Percentiles rank a stretch among this genome's conserved stretches.
Conservation (phyloP, 2,888 invertebrate species). For the Megalurothrips usitatus region DNA sequence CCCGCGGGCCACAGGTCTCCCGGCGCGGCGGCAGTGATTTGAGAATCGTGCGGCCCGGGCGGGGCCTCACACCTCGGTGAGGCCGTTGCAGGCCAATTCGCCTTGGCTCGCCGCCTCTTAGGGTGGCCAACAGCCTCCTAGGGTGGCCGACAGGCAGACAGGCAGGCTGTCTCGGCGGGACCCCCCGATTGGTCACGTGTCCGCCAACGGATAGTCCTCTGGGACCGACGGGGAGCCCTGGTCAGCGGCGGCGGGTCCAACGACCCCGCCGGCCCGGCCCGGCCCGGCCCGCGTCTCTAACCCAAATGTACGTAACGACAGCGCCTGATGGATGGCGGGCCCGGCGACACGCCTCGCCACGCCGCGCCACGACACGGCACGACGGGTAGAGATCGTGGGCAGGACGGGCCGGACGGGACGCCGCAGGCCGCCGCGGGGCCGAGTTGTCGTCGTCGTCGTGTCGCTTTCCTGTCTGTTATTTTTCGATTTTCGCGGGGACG, state of each 20-base stretch:
- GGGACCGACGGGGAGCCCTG: background rate
- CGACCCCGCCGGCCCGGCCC: background rate
- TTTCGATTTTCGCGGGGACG: too few species aligned
- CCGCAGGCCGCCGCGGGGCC: background rate
- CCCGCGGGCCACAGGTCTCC: background rate
- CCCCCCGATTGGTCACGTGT: too few species aligned
- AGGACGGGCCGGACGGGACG: background rate
- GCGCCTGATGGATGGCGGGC: background rate
- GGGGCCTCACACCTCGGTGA: background rate
- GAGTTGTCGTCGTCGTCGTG: too few species aligned
- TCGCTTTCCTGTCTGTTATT: background rate
- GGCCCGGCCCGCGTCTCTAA: background rate
- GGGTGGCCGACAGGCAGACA: background rate
- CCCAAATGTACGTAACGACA: constrained; percentile 8
- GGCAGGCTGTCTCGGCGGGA: background rate
- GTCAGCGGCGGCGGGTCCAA: background rate
- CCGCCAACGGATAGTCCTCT: too few species aligned
- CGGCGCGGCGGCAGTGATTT: background rate
- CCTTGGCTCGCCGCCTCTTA: background rate
- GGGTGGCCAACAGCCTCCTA: background rate
- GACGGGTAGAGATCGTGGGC: background rate
- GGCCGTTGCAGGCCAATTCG: background rate
- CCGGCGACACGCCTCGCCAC: background rate
- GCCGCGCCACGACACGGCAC: background rate
- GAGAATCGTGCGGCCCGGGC: background rate